Base-by-base conservation (phyloP, 2,797 vertebrate genomes). In the Benthosema pterotum region DNA sequence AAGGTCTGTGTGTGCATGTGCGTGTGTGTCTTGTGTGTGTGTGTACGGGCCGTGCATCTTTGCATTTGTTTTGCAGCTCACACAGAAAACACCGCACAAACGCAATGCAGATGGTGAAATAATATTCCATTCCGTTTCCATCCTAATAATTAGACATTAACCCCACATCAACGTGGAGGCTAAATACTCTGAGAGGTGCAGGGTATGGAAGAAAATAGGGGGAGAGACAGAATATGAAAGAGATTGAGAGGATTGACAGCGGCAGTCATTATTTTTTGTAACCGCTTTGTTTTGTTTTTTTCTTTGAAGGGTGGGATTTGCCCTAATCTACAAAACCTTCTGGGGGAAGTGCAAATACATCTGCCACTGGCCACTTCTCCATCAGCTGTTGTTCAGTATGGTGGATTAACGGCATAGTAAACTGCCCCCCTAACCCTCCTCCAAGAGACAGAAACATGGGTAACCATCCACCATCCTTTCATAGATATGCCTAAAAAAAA, bases 281-380 rank as follows among this genome's bases (percentile, higher is more conserved):
- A 84, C 54, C 57, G 0, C 83, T 89, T 83, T 59, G 0, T 83
- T 89, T 83, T 73, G n/a, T 88, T 83, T 76, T 52, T 32, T 32
- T 9, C 8, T 38, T 38, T 1, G 1, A 11, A 9, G 32, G 32
- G 32, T 2, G 32, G 32, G 78, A 88, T 88, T 89, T 91, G 83
- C 70, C 80, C 83, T 91, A 87, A 91, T 89, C 88, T 91, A 82
- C 76, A 88, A 89, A 91, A 89, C 88, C 85, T 89, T 90, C 88
- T 88, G 85, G 84, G 91, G 83, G 80, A 89, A 91, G 80, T 77
- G 87, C 85, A 90, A 90, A 90, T 90, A 87, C 87, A 89, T 87
- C 86, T 90, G 87, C 82, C 48, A 57, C 80, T 88, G 87, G 86
- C 82, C 83, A 84, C 88, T 87, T 84, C 85, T 5, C 22, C 22